These are phyloP conservation scores for Tryphoninae sp. DNA, from an alignment of 2,888 invertebrate genomes.

Conservation along the genomic window DNA sequence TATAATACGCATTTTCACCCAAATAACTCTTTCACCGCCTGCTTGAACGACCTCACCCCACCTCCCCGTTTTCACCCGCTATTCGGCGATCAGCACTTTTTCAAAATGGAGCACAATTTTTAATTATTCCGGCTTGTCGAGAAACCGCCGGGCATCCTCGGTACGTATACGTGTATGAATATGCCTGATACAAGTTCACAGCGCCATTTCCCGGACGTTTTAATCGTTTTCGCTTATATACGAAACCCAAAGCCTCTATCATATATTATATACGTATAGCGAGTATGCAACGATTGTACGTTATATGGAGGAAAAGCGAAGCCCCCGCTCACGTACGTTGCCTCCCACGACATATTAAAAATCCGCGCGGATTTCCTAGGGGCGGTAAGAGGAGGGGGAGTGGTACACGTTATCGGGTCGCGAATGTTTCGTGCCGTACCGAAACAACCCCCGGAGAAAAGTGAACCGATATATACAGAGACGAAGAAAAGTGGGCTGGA, in stretches of 20 bases:
- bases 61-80: background rate
- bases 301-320: constrained; percentile 34
- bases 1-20: constrained; percentile 11
- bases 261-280: constrained; percentile 38
- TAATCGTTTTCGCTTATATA: constrained; percentile 77
- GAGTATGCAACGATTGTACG: constrained; percentile 46
- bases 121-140: constrained; percentile 77
- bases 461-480: constrained; percentile 64
- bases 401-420: constrained; percentile 76
- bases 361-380: constrained; percentile 70
- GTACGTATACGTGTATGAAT: constrained; percentile 40
- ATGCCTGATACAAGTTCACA: constrained; percentile 22
- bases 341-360: constrained; percentile 78
- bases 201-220: constrained; percentile 71
- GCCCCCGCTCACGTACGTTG: constrained; percentile 64
- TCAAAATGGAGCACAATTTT: constrained; percentile 79
- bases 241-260: constrained; percentile 80
- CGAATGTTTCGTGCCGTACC: constrained; percentile 76
- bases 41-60: background rate
- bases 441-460: constrained; percentile 70
- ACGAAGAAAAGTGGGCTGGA: constrained; percentile 68
- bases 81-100: constrained; percentile 74
- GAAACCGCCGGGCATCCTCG: constrained; percentile 50
- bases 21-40: constrained; percentile 35
- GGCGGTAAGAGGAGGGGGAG: constrained; percentile 37